Evolutionary conservation across 2,888 invertebrate species (phyloP).

Genomic region (Leptinotarsa peninsularis): DNA sequence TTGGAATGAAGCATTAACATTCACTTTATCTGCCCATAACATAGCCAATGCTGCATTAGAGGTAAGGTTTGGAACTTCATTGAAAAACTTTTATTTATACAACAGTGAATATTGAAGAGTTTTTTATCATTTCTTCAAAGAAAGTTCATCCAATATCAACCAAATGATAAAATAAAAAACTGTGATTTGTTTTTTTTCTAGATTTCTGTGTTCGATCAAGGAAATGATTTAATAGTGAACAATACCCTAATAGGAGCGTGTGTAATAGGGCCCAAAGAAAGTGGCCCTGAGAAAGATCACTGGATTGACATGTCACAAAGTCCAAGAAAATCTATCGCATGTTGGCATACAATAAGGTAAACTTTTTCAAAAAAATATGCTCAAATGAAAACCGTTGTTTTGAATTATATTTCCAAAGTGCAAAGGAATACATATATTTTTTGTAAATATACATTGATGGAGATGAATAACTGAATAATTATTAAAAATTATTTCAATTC

Average conservation of each 20-base stretch:
- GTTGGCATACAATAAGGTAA: slow-evolving; percentile 78
- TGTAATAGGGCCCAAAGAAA: slow-evolving; percentile 77
- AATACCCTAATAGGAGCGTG: slow-evolving; percentile 77
- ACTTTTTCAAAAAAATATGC: slow-evolving; percentile 36
- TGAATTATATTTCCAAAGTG: slow-evolving; percentile 26
- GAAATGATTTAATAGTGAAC: slow-evolving; percentile 73
- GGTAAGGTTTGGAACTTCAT: slow-evolving; percentile 67
- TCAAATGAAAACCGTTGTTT: slow-evolving; percentile 36
- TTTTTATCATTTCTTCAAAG: no score
- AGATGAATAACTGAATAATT: not conserved
- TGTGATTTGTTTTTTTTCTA: slow-evolving; percentile 65
- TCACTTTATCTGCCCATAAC: slow-evolving; percentile 82
- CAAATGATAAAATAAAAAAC: no score
- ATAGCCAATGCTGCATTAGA: slow-evolving; percentile 85
- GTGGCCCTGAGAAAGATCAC: slow-evolving; percentile 81
- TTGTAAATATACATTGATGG: not conserved
- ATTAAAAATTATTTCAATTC: no score
- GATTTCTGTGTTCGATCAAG: slow-evolving; percentile 73
- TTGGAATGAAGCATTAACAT: slow-evolving; percentile 93
- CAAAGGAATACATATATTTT: slow-evolving; percentile 5
- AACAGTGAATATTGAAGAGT: not conserved
- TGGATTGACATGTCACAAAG: slow-evolving; percentile 91
- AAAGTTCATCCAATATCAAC: no score
- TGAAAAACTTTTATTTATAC: not conserved
- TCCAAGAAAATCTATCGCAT: slow-evolving; percentile 87